Evolutionary conservation across 2,888 invertebrate genomes (phyloP).

Genomic region (Orthonychiurus folsomi): DNA sequence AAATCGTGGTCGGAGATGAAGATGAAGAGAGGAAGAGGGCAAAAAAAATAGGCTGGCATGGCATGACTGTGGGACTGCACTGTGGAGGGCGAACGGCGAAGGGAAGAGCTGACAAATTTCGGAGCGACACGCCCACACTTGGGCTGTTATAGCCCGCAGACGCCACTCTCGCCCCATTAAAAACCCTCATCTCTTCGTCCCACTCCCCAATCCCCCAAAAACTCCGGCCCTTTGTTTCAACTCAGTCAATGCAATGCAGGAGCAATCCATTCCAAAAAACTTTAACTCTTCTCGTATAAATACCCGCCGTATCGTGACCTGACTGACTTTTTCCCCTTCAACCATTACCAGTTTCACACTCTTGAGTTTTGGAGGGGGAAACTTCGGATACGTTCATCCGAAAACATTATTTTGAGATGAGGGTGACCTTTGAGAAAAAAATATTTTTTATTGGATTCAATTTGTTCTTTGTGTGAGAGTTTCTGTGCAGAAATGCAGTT

Average conservation of each 20-base stretch:
- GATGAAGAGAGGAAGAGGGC: neutral
- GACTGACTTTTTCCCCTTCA: constrained; percentile 23
- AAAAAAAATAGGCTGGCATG: neutral
- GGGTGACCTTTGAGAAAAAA: no score
- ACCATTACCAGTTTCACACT: no score
- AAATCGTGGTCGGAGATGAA: neutral
- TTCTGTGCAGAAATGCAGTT: no score
- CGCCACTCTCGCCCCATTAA: constrained; percentile 40
- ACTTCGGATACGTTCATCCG: no score
- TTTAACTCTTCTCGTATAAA: neutral
- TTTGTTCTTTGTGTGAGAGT: no score
- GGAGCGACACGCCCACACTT: constrained; percentile 41
- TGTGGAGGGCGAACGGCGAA: constrained; percentile 24
- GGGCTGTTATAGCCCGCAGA: constrained; percentile 40
- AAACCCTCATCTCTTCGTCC: no score
- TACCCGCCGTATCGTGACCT: no score
- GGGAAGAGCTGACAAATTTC: constrained; percentile 41
- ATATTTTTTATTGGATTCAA: no score
- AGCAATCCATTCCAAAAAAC: constrained; percentile 35
- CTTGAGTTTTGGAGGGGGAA: no score
- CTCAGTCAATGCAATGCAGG: no score
- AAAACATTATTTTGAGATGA: no score
- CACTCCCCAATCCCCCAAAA: no score
- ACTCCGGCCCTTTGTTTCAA: constrained; percentile 18
- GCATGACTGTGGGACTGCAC: neutral